Conservation (phyloP, 1,140 invertebrate species). For the Branchinecta lindahli region DNA sequence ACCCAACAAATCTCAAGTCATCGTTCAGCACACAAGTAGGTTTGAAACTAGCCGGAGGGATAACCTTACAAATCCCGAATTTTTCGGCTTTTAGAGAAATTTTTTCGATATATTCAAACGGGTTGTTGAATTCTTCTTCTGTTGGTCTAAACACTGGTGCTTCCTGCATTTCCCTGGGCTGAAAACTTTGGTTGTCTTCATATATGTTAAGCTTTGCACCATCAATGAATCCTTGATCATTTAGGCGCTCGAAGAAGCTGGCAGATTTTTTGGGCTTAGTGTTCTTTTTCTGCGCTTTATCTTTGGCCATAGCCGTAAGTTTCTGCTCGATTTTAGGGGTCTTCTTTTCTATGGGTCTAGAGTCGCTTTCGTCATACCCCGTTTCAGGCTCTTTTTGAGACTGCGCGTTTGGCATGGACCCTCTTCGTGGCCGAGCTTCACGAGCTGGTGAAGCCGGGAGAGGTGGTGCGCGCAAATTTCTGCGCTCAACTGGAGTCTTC, state of each 20-base stretch:
- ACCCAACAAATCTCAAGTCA: conserved; percentile 70
- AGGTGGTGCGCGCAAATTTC: too few relatives aligned
- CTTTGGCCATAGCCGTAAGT: too few relatives aligned
- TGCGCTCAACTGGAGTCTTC: too few relatives aligned
- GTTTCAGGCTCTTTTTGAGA: too few relatives aligned
- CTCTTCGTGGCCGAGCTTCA: too few relatives aligned
- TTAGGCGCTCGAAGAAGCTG: neutral
- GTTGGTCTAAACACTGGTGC: conserved; percentile 66
- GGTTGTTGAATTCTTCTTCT: conserved; percentile 75
- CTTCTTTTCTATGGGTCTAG: too few relatives aligned
- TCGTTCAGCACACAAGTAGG: conserved; percentile 71
- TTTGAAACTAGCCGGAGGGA: conserved; percentile 72
- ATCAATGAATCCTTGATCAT: neutral
- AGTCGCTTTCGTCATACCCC: too few relatives aligned
- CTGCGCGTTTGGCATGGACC: too few relatives aligned
- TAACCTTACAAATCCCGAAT: conserved; percentile 73
- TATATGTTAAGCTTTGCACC: neutral
- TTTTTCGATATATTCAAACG: conserved; percentile 70
- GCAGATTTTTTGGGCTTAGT: too few relatives aligned
- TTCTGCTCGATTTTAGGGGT: too few relatives aligned
- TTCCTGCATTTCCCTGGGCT: conserved; percentile 42
- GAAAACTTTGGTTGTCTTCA: neutral
- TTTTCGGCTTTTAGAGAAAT: conserved; percentile 60
- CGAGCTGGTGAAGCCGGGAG: too few relatives aligned
- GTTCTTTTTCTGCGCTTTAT: too few relatives aligned